Evolutionary conservation across 2,888 invertebrate species (phyloP).

Genomic region (Heliconius erato): DNA sequence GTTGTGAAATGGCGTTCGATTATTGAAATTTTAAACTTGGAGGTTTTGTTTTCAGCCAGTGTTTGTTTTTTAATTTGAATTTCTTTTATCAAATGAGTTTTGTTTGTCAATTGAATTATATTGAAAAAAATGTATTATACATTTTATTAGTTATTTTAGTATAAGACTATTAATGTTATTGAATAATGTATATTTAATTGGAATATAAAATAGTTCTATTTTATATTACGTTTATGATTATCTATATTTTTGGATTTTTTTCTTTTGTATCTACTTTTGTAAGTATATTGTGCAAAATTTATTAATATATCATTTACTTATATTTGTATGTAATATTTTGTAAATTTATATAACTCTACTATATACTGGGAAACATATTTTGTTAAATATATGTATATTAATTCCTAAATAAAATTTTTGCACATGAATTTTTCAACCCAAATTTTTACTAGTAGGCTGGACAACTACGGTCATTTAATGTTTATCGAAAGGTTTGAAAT

Average conservation of each 20-base stretch:
- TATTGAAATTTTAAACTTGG: constrained; percentile 71
- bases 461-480: constrained; percentile 73
- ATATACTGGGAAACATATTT: not conserved
- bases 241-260: no score
- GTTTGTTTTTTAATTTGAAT: constrained; percentile 54
- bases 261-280: no score
- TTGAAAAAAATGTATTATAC: no score
- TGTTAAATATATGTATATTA: not conserved
- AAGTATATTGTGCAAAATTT: no score
- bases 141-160: not conserved
- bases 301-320: no score
- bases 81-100: not conserved
- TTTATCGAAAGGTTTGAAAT: constrained; percentile 65
- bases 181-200: not conserved
- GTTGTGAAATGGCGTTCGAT: constrained; percentile 73
- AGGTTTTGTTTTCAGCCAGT: constrained; percentile 69
- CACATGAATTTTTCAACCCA: constrained; percentile 62
- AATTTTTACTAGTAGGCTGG: constrained; percentile 74
- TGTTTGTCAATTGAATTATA: not conserved
- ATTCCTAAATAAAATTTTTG: not conserved
- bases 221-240: not conserved
- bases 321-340: no score
- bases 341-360: no score
- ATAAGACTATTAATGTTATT: not conserved
- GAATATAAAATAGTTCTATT: not conserved